Evolutionary conservation across 2,113 vertebrate species (phyloP).

Genomic region (Hiodon alosoides): DNA sequence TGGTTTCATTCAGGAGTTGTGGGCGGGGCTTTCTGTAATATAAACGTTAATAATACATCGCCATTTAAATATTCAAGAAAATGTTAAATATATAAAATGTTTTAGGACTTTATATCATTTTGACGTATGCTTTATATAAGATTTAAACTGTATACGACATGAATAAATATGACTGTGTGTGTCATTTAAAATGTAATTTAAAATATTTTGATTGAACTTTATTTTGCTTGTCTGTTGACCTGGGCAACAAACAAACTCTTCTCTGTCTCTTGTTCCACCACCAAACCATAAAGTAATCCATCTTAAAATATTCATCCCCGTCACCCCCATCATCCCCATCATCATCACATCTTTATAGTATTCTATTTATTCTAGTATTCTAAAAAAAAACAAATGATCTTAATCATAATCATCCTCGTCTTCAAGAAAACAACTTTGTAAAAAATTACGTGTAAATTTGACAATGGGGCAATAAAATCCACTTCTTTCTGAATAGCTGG

Average conservation of each 20-base stretch:
- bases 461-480: background rate
- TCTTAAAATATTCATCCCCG: background rate
- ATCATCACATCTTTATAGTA: background rate
- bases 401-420: no score
- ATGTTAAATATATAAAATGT: slow-evolving; percentile 13
- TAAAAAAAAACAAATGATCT: background rate
- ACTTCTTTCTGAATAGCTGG: no score
- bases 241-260: background rate
- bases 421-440: no score
- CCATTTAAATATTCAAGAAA: background rate
- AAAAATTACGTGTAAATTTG: background rate
- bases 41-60: background rate
- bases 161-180: slow-evolving; percentile 11
- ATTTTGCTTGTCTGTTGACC: slow-evolving; percentile 7
- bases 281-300: background rate
- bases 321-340: background rate
- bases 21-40: background rate
- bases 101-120: slow-evolving; percentile 9
- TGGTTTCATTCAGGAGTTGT: background rate
- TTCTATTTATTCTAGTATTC: background rate
- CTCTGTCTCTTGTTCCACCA: background rate
- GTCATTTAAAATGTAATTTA: slow-evolving; percentile 24
- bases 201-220: slow-evolving; percentile 7
- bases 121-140: background rate
- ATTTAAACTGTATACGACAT: slow-evolving; percentile 3